A percentile compares a stretch with the other conserved stretches of the same genome.
Conservation (phyloP, 2,113 vertebrate genomes). For the Ploceus nigricollis region DNA sequence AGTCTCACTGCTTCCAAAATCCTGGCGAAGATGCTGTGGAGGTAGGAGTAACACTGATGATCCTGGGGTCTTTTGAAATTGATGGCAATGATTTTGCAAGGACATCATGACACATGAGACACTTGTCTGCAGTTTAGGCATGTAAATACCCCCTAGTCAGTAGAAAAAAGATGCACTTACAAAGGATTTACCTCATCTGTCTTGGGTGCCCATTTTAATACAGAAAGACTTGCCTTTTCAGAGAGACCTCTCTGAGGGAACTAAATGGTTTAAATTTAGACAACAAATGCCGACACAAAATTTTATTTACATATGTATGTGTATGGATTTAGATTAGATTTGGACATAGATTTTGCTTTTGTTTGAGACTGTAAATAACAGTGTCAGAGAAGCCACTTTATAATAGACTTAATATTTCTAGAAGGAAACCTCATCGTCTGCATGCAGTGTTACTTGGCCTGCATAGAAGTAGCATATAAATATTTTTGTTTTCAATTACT, state of each 20-base stretch:
- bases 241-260: neutral
- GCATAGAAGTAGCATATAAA: neutral
- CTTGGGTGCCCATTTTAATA: neutral
- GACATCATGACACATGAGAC: neutral
- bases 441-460: neutral
- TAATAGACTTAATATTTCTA: conserved; percentile 11
- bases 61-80: neutral
- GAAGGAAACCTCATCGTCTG: conserved; percentile 17
- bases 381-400: neutral
- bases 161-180: neutral
- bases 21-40: neutral
- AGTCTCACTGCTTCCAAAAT: neutral
- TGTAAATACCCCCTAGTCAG: neutral
- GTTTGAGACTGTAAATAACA: neutral
- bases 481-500: neutral
- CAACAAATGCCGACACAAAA: neutral
- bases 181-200: neutral
- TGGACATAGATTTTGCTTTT: neutral
- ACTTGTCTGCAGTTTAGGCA: neutral
- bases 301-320: neutral
- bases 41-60: neutral
- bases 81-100: neutral
- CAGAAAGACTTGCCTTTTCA: neutral
- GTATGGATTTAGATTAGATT: neutral
- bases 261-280: neutral